Evolutionary conservation across 2,888 invertebrate species (phyloP).

Genomic region (Syrista parreyssii): DNA sequence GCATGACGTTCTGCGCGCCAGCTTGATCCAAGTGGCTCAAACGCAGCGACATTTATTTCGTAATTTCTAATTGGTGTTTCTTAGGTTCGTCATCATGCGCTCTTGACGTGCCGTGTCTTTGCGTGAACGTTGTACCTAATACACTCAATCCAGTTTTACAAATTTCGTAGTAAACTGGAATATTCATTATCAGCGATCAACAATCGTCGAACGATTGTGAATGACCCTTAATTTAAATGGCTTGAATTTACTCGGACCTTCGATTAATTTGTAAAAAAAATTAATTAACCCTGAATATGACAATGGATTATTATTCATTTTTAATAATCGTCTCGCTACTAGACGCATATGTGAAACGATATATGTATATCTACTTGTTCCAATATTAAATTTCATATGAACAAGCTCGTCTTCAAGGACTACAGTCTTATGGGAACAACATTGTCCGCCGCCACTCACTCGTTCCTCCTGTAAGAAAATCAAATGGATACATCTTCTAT

Average conservation of each 20-base stretch:
- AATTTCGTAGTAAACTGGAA: background rate
- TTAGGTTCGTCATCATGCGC: background rate
- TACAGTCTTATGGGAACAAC: constrained; percentile 11
- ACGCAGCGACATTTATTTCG: background rate
- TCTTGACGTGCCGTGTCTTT: background rate
- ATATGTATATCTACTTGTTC: background rate
- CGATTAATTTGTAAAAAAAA: background rate
- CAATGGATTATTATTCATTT: background rate
- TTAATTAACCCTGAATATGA: background rate
- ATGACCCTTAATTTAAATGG: background rate
- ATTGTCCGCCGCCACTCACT: constrained; percentile 42
- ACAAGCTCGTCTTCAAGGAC: constrained; percentile 50
- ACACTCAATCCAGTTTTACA: background rate
- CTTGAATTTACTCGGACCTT: background rate
- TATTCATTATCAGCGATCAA: background rate
- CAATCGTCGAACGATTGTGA: background rate
- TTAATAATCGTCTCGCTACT: background rate
- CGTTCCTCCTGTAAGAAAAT: constrained; percentile 19
- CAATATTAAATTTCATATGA: background rate
- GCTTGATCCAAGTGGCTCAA: background rate
- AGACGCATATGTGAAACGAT: background rate
- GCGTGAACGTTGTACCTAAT: background rate
- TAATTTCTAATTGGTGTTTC: background rate
- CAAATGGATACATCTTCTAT: constrained; percentile 34
- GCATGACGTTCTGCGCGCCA: constrained; percentile 23